Evolutionary conservation across 2,888 invertebrate species (phyloP), one percentile per base, ranked within the genome.

Genomic region (Octonoba sinensis): DNA sequence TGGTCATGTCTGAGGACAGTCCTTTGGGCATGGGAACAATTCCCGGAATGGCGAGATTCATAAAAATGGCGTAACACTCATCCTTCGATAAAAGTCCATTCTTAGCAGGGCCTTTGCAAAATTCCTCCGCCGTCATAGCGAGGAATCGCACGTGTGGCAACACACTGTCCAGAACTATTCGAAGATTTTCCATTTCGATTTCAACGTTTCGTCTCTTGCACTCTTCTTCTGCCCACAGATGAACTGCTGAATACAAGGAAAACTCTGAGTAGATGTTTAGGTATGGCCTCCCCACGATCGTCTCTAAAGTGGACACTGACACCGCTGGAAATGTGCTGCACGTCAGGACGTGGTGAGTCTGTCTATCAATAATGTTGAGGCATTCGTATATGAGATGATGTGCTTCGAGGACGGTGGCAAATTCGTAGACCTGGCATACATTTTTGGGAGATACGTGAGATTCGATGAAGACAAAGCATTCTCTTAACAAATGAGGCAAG

Each of bases 361-460:
- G 86, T 64, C 86, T 71, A 70, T 86, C 86, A 62, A 86, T 86
- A 51, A 86, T 85, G 75, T 86, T 85, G 51, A 86, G 85, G 67
- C 85, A 84, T 67, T 86, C 85, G 70, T 84, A 86, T 18, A 85
- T 83, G 22, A 86, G 76, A 69, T 85, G 85, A 56, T 85, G 85
- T 1, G 86, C 85, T 66, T 85, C 86, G 18, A 86, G 75, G 4
- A 84, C 84, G 51, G 73, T 67, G 12, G 86, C 85, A 51, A 86
- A 86, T 56, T 86, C 86, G 73, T 85, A 86, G 15, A 86, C 86
- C 36, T 85, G 85, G 76, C 86, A 86, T 12, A 86, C 86, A 64
- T 84, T 85, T 12, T 85, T 84, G 6, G 85, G 85, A 1, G 85
- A 84, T 11, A 86, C 85, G 76, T 86, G 85, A 20, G 84, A 82